Percentiles rank a stretch among this genome's conserved stretches.
Evolutionary conservation across 2,113 vertebrate species (phyloP).

Genomic region (Mellivora capensis): DNA sequence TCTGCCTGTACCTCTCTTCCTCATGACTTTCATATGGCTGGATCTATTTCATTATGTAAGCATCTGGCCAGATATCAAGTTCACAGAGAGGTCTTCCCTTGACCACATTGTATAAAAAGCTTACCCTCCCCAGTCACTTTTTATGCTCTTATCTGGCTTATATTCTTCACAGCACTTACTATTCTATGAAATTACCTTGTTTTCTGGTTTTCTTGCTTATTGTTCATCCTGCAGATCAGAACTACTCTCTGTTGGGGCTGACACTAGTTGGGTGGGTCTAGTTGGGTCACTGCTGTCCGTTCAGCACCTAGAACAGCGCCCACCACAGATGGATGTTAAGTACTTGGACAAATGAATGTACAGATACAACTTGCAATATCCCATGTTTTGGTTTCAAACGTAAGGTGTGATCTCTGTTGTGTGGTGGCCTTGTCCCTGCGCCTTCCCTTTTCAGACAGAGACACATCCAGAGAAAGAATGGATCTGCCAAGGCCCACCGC

Average conservation of each 20-base stretch:
- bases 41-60: not conserved
- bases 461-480: not conserved
- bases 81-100: not conserved
- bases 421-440: not conserved
- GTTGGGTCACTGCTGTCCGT: not conserved
- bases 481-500: not conserved
- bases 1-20: not conserved
- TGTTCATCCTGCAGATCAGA: not conserved
- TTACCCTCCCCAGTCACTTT: not conserved
- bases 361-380: not conserved
- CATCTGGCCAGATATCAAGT: not conserved
- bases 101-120: not conserved
- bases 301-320: not conserved
- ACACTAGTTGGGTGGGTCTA: not conserved
- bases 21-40: not conserved
- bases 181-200: not conserved
- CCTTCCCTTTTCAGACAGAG: not conserved
- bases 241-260: not conserved
- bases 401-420: not conserved
- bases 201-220: not conserved
- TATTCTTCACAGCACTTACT: not conserved
- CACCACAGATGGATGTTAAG: not conserved
- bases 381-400: not conserved
- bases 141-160: not conserved
- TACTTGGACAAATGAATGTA: not conserved